A percentile compares a stretch with the other conserved stretches of the same genome.
These are phyloP conservation scores for Campoletis sonorensis DNA, from an alignment of 1,140 invertebrate species.

Conservation along the genomic window DNA sequence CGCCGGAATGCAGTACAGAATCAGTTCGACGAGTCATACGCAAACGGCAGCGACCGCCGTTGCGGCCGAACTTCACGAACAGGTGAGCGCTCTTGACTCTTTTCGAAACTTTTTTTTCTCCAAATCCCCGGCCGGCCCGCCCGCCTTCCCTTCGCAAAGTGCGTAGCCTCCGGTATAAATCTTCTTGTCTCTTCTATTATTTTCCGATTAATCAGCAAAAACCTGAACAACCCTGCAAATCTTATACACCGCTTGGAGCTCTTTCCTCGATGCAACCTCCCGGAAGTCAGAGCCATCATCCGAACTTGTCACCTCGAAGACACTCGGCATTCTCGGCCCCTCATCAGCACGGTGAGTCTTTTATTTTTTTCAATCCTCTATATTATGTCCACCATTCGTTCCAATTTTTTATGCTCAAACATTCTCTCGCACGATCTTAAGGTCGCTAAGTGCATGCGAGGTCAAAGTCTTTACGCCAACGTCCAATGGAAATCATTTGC, in stretches of 20 bases:
- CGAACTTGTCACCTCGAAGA: conserved; percentile 75
- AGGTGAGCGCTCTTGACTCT: conserved; percentile 67
- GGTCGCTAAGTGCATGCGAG: too few species aligned
- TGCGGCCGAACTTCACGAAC: conserved; percentile 79
- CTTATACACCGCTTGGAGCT: conserved; percentile 89
- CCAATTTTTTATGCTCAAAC: too few species aligned
- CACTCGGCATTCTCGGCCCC: conserved; percentile 75
- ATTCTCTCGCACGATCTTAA: too few species aligned
- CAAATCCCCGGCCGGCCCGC: too few species aligned
- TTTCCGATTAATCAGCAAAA: conserved; percentile 62
- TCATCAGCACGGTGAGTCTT: conserved; percentile 74
- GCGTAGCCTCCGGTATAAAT: too few species aligned
- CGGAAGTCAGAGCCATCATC: conserved; percentile 77
- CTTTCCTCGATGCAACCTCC: conserved; percentile 91
- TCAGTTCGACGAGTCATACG: conserved; percentile 85
- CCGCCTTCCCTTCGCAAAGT: too few species aligned
- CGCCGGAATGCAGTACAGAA: conserved; percentile 89
- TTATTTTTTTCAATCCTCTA: neutral
- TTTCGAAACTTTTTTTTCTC: too few species aligned
- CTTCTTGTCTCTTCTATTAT: neutral
- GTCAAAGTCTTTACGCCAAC: too few species aligned
- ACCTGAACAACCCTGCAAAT: conserved; percentile 77
- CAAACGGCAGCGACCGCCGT: conserved; percentile 87
- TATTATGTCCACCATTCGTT: neutral
- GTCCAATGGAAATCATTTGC: too few species aligned